Conservation (phyloP, 2,113 vertebrate species). For the Penelope pileata region DNA sequence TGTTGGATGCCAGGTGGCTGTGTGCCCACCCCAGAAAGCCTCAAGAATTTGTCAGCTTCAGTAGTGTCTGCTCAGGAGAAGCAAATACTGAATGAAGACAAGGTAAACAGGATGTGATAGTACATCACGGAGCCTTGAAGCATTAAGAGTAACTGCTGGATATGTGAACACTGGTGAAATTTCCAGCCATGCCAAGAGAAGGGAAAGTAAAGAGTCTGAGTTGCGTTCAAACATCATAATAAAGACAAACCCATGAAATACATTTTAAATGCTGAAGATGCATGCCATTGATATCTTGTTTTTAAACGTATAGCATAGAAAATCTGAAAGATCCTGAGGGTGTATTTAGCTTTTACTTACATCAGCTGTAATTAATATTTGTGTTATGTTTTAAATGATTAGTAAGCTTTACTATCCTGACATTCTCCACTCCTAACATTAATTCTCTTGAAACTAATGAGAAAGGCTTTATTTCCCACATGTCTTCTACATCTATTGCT, state of each 20-base stretch:
- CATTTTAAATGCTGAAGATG: slow-evolving; percentile 49
- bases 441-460: slow-evolving; percentile 60
- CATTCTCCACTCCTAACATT: slow-evolving; percentile 64
- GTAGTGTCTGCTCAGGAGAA: slow-evolving; percentile 25
- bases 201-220: slow-evolving; percentile 64
- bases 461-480: slow-evolving; percentile 42
- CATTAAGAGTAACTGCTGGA: slow-evolving; percentile 42
- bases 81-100: slow-evolving; percentile 36
- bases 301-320: slow-evolving; percentile 61
- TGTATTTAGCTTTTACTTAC: slow-evolving; percentile 69
- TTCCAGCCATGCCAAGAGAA: slow-evolving; percentile 11
- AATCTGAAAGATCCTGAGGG: slow-evolving; percentile 49
- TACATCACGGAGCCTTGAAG: not conserved
- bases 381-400: slow-evolving; percentile 54
- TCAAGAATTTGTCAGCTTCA: slow-evolving; percentile 22
- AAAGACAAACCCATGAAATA: slow-evolving; percentile 45
- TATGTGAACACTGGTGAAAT: slow-evolving; percentile 42
- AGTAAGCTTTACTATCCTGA: slow-evolving; percentile 63
- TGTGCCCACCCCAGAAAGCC: slow-evolving; percentile 21
- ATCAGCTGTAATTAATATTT: slow-evolving; percentile 56
- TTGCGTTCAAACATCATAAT: slow-evolving; percentile 52
- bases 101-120: slow-evolving; percentile 22
- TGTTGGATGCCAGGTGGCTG: not conserved
- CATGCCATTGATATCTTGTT: slow-evolving; percentile 58
- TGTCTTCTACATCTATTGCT: slow-evolving; percentile 66